Percentiles rank a stretch among this genome's conserved stretches.
Conservation (phyloP, 2,113 vertebrate genomes). For the Pholis gunnellus region DNA sequence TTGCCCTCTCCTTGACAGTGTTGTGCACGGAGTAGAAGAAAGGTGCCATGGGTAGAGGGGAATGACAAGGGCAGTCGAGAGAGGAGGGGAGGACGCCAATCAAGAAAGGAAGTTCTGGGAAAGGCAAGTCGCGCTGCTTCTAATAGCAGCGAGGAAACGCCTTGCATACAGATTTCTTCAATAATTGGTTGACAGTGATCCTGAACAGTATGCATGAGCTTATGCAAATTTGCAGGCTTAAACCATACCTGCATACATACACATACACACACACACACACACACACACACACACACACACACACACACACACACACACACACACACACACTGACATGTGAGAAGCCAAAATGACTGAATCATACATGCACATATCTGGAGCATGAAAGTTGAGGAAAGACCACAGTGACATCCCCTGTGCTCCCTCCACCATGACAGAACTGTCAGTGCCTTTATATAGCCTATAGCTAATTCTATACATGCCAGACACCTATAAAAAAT, state of each 20-base stretch:
- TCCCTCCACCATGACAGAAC: constrained; percentile 30
- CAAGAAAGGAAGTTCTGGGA: constrained; percentile 58
- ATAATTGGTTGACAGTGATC: constrained; percentile 71
- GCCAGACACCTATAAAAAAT: constrained; percentile 15
- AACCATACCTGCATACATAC: constrained; percentile 38
- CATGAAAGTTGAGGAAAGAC: constrained; percentile 9
- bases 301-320: constrained; percentile 2
- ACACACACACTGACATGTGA: constrained; percentile 17
- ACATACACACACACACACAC: constrained; percentile 5
- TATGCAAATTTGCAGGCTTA: constrained; percentile 58
- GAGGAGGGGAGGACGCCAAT: constrained; percentile 67
- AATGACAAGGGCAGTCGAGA: constrained; percentile 53
- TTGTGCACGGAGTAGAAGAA: constrained; percentile 18
- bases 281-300: constrained; percentile 27
- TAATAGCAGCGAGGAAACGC: constrained; percentile 39
- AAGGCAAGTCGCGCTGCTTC: constrained; percentile 42
- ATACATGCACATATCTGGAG: constrained; percentile 34
- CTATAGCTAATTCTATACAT: constrained; percentile 13
- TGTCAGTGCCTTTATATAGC: constrained; percentile 29
- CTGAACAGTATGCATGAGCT: constrained; percentile 63
- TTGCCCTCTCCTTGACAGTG: constrained; percentile 53
- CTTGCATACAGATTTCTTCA: constrained; percentile 65
- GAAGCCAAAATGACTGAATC: constrained; percentile 24
- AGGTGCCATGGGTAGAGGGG: constrained; percentile 46
- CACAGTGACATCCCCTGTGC: constrained; percentile 13